Percentiles rank a stretch among this genome's conserved stretches.
Evolutionary conservation across 2,113 vertebrate species (phyloP).

Genomic region (Puntigrus tetrazona): DNA sequence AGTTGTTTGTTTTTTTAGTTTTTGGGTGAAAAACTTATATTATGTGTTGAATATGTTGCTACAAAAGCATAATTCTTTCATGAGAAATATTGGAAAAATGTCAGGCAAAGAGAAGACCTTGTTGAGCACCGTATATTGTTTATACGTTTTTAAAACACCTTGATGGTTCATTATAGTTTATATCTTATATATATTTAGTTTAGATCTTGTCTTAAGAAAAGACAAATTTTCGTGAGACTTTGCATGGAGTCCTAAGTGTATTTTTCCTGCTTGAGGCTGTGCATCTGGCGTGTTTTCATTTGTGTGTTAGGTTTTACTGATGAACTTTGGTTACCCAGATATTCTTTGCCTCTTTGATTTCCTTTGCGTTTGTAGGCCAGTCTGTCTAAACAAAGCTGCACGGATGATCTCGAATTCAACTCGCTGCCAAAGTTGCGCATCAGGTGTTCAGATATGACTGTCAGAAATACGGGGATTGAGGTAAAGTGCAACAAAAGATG

Average conservation of each 20-base stretch:
- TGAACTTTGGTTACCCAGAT: not conserved
- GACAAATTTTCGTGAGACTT: not conserved
- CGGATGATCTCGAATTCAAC: not conserved
- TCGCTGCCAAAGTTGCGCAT: not conserved
- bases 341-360: not conserved
- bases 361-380: conserved; percentile 2
- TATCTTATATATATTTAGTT: too few relatives aligned
- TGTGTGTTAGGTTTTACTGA: not conserved
- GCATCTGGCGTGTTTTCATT: not conserved
- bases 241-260: not conserved
- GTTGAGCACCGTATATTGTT: not conserved
- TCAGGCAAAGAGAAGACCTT: not conserved
- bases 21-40: not conserved
- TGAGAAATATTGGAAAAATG: not conserved
- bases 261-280: not conserved
- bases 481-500: conserved; percentile 34
- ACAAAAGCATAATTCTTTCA: too few relatives aligned
- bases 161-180: not conserved
- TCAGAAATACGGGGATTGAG: not conserved
- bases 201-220: not conserved
- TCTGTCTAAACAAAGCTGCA: not conserved
- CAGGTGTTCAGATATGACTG: conserved; percentile 9
- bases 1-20: not conserved
- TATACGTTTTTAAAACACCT: not conserved
- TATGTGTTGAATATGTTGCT: not conserved